Evolutionary conservation across 1,140 invertebrate genomes (phyloP).

Genomic region (Orussus abietinus): DNA sequence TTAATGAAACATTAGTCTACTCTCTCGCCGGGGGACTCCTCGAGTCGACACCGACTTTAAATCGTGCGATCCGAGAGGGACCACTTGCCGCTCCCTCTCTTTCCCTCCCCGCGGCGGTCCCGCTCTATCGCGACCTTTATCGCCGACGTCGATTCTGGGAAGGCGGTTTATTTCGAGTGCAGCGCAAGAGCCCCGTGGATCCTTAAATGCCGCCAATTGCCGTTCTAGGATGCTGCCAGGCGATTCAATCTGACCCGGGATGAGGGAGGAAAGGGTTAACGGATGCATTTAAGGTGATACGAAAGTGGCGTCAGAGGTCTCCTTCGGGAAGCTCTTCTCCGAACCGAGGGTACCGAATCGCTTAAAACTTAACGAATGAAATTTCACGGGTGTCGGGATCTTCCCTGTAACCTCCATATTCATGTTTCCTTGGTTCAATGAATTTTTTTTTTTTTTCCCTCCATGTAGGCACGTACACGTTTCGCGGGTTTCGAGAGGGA

Average conservation of each 20-base stretch:
- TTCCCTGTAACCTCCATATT: too few relatives aligned
- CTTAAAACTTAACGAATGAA: too few relatives aligned
- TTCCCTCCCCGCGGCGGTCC: conserved; percentile 3
- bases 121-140: not conserved
- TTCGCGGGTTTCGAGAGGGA: conserved; percentile 12
- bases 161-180: conserved; percentile 15
- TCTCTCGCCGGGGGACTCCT: conserved; percentile 30
- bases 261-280: conserved; percentile 12
- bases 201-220: conserved; percentile 22
- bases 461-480: conserved; percentile 6
- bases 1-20: conserved; percentile 53
- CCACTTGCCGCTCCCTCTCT: not conserved
- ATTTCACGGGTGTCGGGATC: too few relatives aligned
- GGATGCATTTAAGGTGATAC: conserved; percentile 13
- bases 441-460: conserved; percentile 10
- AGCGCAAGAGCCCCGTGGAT: conserved; percentile 11
- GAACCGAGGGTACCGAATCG: too few relatives aligned
- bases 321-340: too few relatives aligned
- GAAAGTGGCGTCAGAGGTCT: too few relatives aligned
- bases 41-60: conserved; percentile 8
- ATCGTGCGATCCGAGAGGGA: conserved; percentile 6
- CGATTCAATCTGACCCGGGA: conserved; percentile 16
- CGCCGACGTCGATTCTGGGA: conserved; percentile 20
- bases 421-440: not conserved
- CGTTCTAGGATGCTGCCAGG: conserved; percentile 17